A percentile compares a stretch with the other conserved stretches of the same genome.
These are phyloP conservation scores for Adelphocoris suturalis DNA, from an alignment of 2,888 invertebrate species.

Conservation along the genomic window DNA sequence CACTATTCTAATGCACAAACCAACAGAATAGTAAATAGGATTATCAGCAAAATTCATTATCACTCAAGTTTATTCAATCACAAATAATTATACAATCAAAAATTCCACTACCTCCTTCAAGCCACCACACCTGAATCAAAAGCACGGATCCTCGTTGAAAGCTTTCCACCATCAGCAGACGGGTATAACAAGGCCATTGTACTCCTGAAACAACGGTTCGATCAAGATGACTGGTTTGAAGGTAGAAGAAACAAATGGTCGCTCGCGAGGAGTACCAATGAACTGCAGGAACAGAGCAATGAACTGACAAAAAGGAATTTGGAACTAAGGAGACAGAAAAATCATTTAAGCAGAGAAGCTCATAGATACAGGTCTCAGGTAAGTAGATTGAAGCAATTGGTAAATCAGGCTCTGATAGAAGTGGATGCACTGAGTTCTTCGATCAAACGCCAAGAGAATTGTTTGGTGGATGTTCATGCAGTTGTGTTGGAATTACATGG, in stretches of 20 bases:
- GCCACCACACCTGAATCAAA: too few relatives aligned
- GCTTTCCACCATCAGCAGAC: too few relatives aligned
- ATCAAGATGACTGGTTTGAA: too few relatives aligned
- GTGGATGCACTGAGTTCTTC: background rate
- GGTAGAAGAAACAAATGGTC: background rate
- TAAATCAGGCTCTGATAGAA: background rate
- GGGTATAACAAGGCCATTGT: too few relatives aligned
- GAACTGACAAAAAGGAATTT: background rate
- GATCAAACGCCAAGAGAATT: background rate
- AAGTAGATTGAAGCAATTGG: background rate
- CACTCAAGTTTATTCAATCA: too few relatives aligned
- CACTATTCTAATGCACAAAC: too few relatives aligned
- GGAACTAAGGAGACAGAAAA: background rate
- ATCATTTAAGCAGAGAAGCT: background rate
- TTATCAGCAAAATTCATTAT: too few relatives aligned
- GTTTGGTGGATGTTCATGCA: background rate
- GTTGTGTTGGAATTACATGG: background rate
- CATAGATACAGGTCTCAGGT: background rate
- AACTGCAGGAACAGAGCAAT: background rate
- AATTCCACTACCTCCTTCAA: too few relatives aligned
- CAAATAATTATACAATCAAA: too few relatives aligned
- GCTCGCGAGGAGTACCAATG: background rate
- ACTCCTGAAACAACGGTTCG: too few relatives aligned
- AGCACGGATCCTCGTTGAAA: too few relatives aligned
- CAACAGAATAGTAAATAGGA: too few relatives aligned